A percentile compares a stretch with the other conserved stretches of the same genome.
Evolutionary conservation across 2,888 invertebrate species (phyloP).

Genomic region (Exephanes ischioxanthus): DNA sequence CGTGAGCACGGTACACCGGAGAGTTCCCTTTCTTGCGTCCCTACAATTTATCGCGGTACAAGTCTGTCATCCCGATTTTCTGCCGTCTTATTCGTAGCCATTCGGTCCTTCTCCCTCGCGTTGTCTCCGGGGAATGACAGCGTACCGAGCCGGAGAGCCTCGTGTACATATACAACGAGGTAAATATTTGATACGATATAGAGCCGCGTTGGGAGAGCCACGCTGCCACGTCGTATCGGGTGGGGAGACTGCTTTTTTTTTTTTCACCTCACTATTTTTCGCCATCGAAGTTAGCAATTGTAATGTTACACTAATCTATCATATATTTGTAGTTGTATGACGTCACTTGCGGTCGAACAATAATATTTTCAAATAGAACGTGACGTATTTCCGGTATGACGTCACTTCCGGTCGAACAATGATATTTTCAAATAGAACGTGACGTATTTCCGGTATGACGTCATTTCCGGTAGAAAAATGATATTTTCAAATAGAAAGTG

Average conservation of each 20-base stretch:
- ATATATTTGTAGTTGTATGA: too few relatives aligned
- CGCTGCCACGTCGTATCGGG: conserved; percentile 32
- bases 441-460: too few relatives aligned
- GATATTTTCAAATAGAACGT: too few relatives aligned
- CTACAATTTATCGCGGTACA: conserved; percentile 47
- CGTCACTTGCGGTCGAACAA: too few relatives aligned
- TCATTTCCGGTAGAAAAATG: too few relatives aligned
- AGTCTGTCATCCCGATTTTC: conserved; percentile 51
- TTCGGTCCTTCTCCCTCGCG: not conserved
- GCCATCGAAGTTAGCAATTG: too few relatives aligned
- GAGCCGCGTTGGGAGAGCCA: conserved; percentile 38
- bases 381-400: too few relatives aligned
- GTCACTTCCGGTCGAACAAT: too few relatives aligned
- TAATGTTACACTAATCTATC: too few relatives aligned
- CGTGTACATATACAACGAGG: conserved; percentile 43
- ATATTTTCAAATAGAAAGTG: too few relatives aligned
- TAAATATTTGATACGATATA: conserved; percentile 56
- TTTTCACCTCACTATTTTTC: not conserved
- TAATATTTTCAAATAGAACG: too few relatives aligned
- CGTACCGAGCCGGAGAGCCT: conserved; percentile 28
- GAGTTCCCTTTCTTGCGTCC: conserved; percentile 32
- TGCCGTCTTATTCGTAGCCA: conserved; percentile 42
- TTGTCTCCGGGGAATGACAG: conserved; percentile 45
- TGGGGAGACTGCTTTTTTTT: conserved; percentile 32
- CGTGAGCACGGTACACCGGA: conserved; percentile 25